A percentile compares a stretch with the other conserved stretches of the same genome.
Evolutionary conservation across 2,113 vertebrate species (phyloP).

Genomic region (Arothron firmamentum): DNA sequence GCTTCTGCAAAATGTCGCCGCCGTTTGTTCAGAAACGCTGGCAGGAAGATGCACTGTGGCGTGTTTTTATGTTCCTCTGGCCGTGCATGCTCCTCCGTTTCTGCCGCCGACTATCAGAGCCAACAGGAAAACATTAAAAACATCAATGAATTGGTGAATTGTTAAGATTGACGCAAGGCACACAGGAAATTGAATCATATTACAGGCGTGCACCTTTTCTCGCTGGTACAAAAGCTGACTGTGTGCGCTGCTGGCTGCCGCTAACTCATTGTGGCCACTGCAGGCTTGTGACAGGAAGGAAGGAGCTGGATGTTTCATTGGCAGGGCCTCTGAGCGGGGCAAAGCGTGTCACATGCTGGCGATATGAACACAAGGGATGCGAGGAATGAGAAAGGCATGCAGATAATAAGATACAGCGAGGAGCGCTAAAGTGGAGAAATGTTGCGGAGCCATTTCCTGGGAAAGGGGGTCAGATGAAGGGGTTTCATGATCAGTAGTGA

Average conservation of each 20-base stretch:
- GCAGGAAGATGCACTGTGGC: neutral
- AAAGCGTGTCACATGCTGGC: conserved; percentile 61
- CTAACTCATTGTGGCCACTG: conserved; percentile 44
- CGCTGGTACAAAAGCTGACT: conserved; percentile 24
- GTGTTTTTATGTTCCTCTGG: neutral
- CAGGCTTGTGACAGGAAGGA: conserved; percentile 71
- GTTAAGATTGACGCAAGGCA: conserved; percentile 1
- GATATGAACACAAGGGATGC: conserved; percentile 65
- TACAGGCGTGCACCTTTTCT: conserved; percentile 7
- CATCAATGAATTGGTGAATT: neutral
- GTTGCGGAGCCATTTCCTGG: conserved; percentile 57
- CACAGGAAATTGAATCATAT: conserved; percentile 30
- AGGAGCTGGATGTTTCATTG: conserved; percentile 57
- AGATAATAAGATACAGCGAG: conserved; percentile 67
- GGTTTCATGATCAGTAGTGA: conserved; percentile 40
- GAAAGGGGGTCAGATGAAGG: conserved; percentile 43
- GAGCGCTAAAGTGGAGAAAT: conserved; percentile 59
- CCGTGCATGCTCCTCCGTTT: neutral
- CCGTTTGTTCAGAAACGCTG: no score
- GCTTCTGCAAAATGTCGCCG: no score
- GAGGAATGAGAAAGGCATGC: conserved; percentile 70
- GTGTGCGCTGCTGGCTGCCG: conserved; percentile 34
- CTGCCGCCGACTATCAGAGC: conserved; percentile 1
- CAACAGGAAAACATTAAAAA: conserved; percentile 1
- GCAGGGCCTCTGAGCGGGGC: conserved; percentile 56